Percentiles rank a stretch among this genome's conserved stretches.
Evolutionary conservation across 23 tunicate species (phyloP).

Genomic region (Clavelina lepadiformis): DNA sequence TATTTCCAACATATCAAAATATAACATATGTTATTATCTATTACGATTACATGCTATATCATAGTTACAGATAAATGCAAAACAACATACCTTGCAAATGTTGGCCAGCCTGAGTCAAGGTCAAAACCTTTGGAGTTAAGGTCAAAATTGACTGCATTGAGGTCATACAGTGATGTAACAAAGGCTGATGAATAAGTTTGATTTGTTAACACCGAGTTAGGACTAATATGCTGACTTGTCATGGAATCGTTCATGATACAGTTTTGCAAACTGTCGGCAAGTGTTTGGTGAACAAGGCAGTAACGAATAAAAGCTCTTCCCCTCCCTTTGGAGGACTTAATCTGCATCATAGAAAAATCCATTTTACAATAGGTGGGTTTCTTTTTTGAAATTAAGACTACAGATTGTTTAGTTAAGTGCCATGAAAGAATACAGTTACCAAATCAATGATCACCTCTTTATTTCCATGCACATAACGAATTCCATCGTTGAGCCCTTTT

Average conservation of each 20-base stretch:
- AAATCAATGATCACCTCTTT: constrained; percentile 46
- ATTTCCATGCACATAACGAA: constrained; percentile 78
- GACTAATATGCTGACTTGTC: constrained; percentile 31
- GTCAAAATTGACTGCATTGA: constrained; percentile 90
- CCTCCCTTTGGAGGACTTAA: constrained; percentile 67
- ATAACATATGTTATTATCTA: too few species aligned
- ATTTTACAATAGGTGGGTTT: neutral
- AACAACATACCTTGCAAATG: constrained; percentile 74
- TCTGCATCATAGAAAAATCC: constrained; percentile 4
- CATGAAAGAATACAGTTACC: neutral
- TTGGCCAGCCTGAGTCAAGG: constrained; percentile 93
- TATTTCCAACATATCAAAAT: neutral
- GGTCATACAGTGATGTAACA: constrained; percentile 66
- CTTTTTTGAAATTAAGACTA: neutral
- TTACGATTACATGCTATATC: too few species aligned
- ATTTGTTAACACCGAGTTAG: constrained; percentile 34
- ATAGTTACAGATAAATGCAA: too few species aligned
- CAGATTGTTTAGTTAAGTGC: neutral
- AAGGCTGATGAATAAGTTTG: constrained; percentile 37
- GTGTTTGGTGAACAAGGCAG: constrained; percentile 91
- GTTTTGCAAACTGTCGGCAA: constrained; percentile 90
- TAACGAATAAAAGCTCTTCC: constrained; percentile 89
- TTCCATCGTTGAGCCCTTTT: constrained; percentile 64
- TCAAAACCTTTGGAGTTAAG: constrained; percentile 89
- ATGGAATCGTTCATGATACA: constrained; percentile 58